Evolutionary conservation across 2,888 invertebrate genomes (phyloP).

Genomic region (Yponomeuta cagnagella): DNA sequence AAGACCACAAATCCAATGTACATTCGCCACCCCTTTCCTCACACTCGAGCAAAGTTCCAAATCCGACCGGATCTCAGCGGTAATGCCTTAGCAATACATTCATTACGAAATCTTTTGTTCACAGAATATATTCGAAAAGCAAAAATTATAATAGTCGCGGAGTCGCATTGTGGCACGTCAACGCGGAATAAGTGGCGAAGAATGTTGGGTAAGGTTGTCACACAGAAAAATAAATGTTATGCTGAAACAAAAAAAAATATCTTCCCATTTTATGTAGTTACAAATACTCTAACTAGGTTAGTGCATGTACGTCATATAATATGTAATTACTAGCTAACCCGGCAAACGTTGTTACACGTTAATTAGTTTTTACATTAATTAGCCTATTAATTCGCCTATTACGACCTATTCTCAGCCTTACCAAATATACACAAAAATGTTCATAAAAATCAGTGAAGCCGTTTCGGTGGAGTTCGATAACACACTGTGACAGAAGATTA

Average conservation of each 20-base stretch:
- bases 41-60: neutral
- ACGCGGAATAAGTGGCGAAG: conserved; percentile 57
- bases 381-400: no score
- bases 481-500: no score
- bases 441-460: no score
- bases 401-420: no score
- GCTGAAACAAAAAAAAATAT: neutral
- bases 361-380: no score
- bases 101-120: conserved; percentile 69
- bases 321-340: no score
- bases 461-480: no score
- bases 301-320: no score
- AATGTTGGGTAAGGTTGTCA: conserved; percentile 41
- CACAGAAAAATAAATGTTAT: conserved; percentile 6
- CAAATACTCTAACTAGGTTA: no score
- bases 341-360: no score
- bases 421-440: no score
- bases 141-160: conserved; percentile 68
- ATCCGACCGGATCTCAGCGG: conserved; percentile 21
- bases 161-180: conserved; percentile 59
- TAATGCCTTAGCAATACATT: conserved; percentile 72
- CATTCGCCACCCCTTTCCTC: neutral
- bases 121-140: conserved; percentile 62
- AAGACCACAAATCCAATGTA: neutral
- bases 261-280: neutral